Evolutionary conservation across 2,113 vertebrate genomes (phyloP).

Genomic region (Zosterops lateralis): DNA sequence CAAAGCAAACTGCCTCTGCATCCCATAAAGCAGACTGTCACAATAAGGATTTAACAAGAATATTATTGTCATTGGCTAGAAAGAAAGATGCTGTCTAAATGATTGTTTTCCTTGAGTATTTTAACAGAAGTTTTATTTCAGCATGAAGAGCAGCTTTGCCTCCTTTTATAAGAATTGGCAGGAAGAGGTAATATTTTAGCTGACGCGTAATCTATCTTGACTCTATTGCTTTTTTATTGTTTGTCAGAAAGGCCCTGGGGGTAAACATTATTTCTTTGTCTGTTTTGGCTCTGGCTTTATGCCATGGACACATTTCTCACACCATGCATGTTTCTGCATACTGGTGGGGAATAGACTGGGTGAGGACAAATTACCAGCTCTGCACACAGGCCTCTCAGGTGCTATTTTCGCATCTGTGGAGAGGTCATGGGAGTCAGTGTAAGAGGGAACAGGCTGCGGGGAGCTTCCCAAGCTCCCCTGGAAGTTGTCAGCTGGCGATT

Average conservation of each 20-base stretch:
- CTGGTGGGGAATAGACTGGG: conserved; percentile 48
- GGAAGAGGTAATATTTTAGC: conserved; percentile 77
- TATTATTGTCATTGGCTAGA: conserved; percentile 44
- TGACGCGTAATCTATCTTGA: conserved; percentile 80
- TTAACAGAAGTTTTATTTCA: conserved; percentile 66
- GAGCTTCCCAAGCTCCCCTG: conserved; percentile 22
- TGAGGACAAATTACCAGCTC: conserved; percentile 60
- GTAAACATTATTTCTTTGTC: conserved; percentile 79
- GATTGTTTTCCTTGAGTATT: conserved; percentile 62
- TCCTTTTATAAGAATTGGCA: conserved; percentile 81
- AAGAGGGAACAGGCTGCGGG: conserved; percentile 5
- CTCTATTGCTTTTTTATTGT: conserved; percentile 76
- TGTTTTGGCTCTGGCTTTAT: conserved; percentile 71
- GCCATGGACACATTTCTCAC: conserved; percentile 77
- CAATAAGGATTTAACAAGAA: conserved; percentile 24
- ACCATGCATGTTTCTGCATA: conserved; percentile 76
- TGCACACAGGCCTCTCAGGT: conserved; percentile 43
- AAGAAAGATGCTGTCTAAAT: conserved; percentile 56
- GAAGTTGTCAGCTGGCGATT: not conserved
- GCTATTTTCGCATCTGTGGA: conserved; percentile 56
- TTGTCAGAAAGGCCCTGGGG: conserved; percentile 77
- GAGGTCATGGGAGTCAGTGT: conserved; percentile 3
- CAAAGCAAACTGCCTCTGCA: not conserved
- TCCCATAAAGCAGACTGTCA: not conserved
- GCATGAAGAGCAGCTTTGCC: conserved; percentile 44